Evolutionary conservation across 35 echinoderm and acorn worm species (phyloP).

Genomic region (Amphiura filiformis): DNA sequence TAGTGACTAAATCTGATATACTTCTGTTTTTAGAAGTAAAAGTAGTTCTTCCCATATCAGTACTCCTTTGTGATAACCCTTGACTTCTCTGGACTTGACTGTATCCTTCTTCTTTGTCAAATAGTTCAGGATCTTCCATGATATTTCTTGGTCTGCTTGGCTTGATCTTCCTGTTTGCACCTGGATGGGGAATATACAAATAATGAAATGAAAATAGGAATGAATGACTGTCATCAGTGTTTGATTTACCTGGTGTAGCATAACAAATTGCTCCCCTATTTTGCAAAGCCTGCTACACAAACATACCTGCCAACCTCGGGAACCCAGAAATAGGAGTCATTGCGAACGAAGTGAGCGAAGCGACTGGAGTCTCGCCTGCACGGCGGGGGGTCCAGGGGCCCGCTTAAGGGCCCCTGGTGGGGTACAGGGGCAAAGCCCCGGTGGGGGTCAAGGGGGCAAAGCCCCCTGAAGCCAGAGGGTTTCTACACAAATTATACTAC

Average conservation of each 20-base stretch:
- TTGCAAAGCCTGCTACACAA: not conserved
- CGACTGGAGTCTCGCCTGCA: too few relatives aligned
- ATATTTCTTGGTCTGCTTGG: not conserved
- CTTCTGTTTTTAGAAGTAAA: not conserved
- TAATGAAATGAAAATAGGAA: not conserved
- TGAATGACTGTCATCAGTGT: not conserved
- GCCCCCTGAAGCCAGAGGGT: too few relatives aligned
- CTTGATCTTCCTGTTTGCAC: not conserved
- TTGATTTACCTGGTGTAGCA: too few relatives aligned
- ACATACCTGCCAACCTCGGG: too few relatives aligned
- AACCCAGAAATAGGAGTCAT: too few relatives aligned
- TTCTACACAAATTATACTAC: too few relatives aligned
- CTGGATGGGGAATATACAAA: too few relatives aligned
- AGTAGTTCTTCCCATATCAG: not conserved
- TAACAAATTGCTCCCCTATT: not conserved
- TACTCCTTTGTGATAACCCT: not conserved
- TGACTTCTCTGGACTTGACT: constrained; percentile 31
- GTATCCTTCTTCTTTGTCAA: constrained; percentile 69
- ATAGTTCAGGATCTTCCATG: constrained; percentile 65
- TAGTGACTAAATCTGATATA: constrained; percentile 3
- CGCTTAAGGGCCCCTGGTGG: too few relatives aligned
- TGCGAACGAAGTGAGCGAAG: too few relatives aligned
- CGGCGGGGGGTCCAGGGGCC: too few relatives aligned
- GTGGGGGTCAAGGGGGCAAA: too few relatives aligned
- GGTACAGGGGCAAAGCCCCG: too few relatives aligned